Evolutionary conservation across 2,797 vertebrate species (phyloP).

Genomic region (Pipistrellus pygmaeus): DNA sequence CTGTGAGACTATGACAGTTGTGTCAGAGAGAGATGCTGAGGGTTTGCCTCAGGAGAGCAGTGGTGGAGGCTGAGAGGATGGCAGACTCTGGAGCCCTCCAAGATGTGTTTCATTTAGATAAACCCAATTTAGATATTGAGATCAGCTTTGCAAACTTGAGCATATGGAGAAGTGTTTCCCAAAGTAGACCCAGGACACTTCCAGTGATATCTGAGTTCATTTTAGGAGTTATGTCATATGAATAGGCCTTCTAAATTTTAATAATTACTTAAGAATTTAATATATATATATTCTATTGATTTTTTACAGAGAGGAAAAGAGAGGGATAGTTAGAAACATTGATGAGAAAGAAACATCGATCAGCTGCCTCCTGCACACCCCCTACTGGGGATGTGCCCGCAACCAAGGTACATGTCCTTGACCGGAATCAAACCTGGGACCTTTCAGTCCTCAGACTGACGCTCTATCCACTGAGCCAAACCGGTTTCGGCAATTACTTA

Average conservation of each 20-base stretch:
- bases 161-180: constrained; percentile 68
- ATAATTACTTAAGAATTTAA: not conserved
- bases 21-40: not conserved
- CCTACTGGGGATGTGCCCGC: no score
- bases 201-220: constrained; percentile 56
- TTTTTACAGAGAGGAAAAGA: no score
- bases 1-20: not conserved
- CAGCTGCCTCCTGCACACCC: no score
- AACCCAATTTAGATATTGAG: constrained; percentile 60
- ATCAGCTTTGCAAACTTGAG: constrained; percentile 47
- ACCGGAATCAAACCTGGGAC: no score
- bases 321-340: no score
- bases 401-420: no score
- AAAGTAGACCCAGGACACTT: constrained; percentile 55
- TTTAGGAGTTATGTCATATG: not conserved
- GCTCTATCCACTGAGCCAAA: no score
- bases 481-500: not conserved
- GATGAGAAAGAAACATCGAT: no score
- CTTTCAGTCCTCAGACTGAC: no score
- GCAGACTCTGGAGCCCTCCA: constrained; percentile 34
- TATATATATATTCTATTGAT: no score
- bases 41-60: not conserved
- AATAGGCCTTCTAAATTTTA: constrained; percentile 33
- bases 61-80: not conserved
- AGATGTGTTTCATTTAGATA: constrained; percentile 61